These are phyloP conservation scores for Lipotes vexillifer DNA, from an alignment of 2,113 vertebrate species.

Conservation along the genomic window DNA sequence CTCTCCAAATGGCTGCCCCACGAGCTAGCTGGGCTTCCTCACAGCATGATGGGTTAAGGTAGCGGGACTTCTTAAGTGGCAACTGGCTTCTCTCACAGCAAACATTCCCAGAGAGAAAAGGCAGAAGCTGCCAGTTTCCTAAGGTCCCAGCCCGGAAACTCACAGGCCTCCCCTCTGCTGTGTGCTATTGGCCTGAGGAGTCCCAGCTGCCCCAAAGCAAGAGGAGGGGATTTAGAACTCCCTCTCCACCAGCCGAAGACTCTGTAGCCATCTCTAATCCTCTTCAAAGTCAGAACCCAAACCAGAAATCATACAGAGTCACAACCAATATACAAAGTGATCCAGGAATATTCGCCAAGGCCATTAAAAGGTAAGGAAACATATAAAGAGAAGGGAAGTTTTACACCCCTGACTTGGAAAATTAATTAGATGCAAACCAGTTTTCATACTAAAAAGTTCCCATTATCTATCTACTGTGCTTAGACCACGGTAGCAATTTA, in stretches of 20 bases:
- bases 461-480: background rate
- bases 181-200: background rate
- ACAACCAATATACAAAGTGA: background rate
- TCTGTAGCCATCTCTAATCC: background rate
- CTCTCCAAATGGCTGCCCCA: background rate
- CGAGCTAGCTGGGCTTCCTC: background rate
- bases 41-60: background rate
- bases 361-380: background rate
- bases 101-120: background rate
- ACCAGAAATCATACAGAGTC: background rate
- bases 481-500: background rate
- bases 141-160: background rate
- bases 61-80: background rate
- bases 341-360: background rate
- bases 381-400: background rate
- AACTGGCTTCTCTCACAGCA: background rate
- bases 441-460: background rate
- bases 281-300: background rate
- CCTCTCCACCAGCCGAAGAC: background rate
- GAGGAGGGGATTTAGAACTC: background rate
- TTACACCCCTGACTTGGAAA: background rate
- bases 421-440: background rate
- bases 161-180: accelerated
- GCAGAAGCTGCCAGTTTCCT: background rate
- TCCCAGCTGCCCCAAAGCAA: background rate